phyloP scores from a whole-genome alignment of 2,113 vertebrate species.

The Anoplopoma fimbria region DNA sequence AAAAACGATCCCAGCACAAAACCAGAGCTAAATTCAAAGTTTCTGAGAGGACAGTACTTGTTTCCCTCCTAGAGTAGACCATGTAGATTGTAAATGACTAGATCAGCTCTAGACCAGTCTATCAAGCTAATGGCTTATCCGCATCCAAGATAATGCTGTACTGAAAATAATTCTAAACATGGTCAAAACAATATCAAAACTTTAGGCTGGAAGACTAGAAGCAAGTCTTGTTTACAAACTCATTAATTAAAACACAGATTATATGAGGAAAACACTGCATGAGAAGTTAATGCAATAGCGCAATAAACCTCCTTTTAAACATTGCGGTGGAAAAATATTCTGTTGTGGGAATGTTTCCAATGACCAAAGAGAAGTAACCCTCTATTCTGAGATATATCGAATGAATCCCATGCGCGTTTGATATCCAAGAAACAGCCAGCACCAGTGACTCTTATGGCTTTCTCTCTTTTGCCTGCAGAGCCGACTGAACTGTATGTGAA shows the following conservation, averaged over 20 bases:
- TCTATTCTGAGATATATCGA: background rate
- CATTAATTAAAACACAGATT: background rate
- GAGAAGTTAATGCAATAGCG: background rate
- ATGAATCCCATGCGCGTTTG: background rate
- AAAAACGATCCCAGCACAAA: background rate
- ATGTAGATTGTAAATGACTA: background rate
- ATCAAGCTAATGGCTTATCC: background rate
- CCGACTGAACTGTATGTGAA: background rate
- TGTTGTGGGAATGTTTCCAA: background rate
- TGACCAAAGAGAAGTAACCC: background rate
- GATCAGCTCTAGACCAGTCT: background rate
- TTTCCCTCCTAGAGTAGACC: background rate
- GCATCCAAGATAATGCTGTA: background rate
- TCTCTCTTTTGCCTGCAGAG: background rate
- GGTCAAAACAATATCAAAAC: background rate
- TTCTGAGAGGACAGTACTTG: background rate
- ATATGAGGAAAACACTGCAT: background rate
- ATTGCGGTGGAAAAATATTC: background rate
- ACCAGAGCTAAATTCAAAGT: background rate
- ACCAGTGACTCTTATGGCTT: background rate
- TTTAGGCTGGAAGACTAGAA: background rate
- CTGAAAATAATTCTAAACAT: background rate
- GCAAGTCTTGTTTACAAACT: background rate
- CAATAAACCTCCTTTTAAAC: background rate
- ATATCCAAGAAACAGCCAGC: background rate